Evolutionary conservation across 2,888 invertebrate genomes (phyloP), one percentile per base, ranked within the genome.

Genomic region (Ornithoptera alexandrae): DNA sequence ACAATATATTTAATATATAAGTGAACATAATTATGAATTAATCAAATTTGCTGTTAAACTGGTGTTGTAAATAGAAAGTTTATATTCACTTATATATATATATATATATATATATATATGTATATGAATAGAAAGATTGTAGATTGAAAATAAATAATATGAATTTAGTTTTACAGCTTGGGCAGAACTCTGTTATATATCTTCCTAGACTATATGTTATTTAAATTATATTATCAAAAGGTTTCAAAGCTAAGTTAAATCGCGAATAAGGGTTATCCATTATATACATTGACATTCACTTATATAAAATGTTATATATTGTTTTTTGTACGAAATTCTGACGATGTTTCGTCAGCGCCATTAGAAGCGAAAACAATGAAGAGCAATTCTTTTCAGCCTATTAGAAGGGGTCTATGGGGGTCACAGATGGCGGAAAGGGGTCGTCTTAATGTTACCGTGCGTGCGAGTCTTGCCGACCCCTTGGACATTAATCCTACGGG

Each of bases 391-490:
- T 71, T 71, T 39, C 61, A 62, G 57, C 64, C 53, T 70, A 70
- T 70, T 63, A 65, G 36, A 20, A 58, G 70, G 70, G 67, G 67
- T 46, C 61, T 50, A 56, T 64, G 78, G 82, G 87, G 86, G 86
- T 85, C 85, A 82, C 85, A 86, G 84, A 86, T 86, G 86, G 84
- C 79, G 76, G 74, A 74, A 75, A 85, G 83, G 89, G 90, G 88
- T 88, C 86, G 80, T 92, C 92, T 92, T 92, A 90, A 92, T 92
- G 90, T 91, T 81, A 81, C 83, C 80, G 88, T 86, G 87, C 90
- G 87, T 88, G 85, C 84, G 81, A 88, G 84, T 89, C 90, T 89
- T 90, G 82, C 83, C 78, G 84, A 86, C 89, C 92, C 90, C 83
- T 81, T 84, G 87, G 85, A 83, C 86, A 90, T 91, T 89, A 90